phyloP scores from a whole-genome alignment of 2,888 invertebrate species.

The Monochamus alternatus region DNA sequence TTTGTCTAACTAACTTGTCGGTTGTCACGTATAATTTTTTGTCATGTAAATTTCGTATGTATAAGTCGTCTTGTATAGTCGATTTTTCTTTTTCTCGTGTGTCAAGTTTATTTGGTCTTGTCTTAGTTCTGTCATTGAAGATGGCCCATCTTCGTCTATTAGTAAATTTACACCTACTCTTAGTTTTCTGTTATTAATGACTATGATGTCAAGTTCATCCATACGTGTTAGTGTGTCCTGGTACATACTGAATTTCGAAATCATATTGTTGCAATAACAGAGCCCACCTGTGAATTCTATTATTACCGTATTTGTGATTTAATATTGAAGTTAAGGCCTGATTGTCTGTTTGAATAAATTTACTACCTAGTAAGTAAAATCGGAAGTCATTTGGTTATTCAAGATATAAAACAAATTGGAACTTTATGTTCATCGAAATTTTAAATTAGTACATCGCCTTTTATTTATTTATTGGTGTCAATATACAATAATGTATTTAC shows the following conservation, averaged over 20 bases:
- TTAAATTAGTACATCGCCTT: too few relatives aligned
- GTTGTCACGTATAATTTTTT: not conserved
- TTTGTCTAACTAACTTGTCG: not conserved
- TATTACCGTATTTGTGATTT: slow-evolving; percentile 25
- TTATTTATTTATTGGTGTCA: too few relatives aligned
- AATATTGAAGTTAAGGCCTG: slow-evolving; percentile 30
- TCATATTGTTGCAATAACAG: slow-evolving; percentile 22
- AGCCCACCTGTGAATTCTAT: slow-evolving; percentile 9
- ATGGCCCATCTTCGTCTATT: not conserved
- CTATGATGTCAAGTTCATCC: not conserved
- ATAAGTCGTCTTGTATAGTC: not conserved
- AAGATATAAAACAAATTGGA: slow-evolving; percentile 11
- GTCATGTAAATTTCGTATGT: not conserved
- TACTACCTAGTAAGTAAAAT: slow-evolving; percentile 29
- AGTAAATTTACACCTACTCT: slow-evolving; percentile 3
- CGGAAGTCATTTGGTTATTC: slow-evolving; percentile 23
- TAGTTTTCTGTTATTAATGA: not conserved
- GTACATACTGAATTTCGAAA: slow-evolving; percentile 27
- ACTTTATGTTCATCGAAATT: not conserved
- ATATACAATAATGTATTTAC: too few relatives aligned
- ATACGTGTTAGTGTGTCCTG: slow-evolving; percentile 26
- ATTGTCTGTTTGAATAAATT: slow-evolving; percentile 37
- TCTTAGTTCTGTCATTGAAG: slow-evolving; percentile 5
- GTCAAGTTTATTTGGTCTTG: slow-evolving; percentile 10
- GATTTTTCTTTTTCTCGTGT: slow-evolving; percentile 5